phyloP scores from a whole-genome alignment of 2,888 invertebrate genomes.

The Spicauda simplicius region DNA sequence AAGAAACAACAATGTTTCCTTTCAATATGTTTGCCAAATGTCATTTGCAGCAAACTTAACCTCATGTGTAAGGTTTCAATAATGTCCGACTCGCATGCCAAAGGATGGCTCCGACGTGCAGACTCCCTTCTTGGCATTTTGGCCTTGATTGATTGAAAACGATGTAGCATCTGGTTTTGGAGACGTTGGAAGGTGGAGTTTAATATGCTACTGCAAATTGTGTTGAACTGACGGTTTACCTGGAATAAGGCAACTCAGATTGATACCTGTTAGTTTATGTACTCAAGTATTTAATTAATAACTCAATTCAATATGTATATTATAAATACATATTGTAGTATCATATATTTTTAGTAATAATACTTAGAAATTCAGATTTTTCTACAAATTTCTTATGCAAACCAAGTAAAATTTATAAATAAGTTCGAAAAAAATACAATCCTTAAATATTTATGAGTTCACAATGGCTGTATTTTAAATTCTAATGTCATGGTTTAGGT shows the following conservation, averaged over 20 bases:
- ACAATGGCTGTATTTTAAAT: too few relatives aligned
- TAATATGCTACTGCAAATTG: constrained; percentile 90
- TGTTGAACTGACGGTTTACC: constrained; percentile 93
- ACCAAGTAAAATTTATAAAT: too few relatives aligned
- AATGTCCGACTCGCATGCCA: constrained; percentile 96
- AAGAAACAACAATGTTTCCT: constrained; percentile 97
- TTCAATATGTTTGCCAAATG: constrained; percentile 97
- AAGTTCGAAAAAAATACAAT: too few relatives aligned
- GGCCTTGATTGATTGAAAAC: constrained; percentile 94
- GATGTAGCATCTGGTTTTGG: constrained; percentile 92
- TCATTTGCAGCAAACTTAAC: constrained; percentile 95
- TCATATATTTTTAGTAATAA: too few relatives aligned
- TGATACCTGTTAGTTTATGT: not conserved
- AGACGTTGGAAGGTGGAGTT: constrained; percentile 94
- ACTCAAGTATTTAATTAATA: too few relatives aligned
- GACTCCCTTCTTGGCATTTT: constrained; percentile 97
- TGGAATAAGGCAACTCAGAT: constrained; percentile 59
- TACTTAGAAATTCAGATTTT: too few relatives aligned
- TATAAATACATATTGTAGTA: too few relatives aligned
- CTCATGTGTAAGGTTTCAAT: constrained; percentile 97
- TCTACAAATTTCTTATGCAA: too few relatives aligned
- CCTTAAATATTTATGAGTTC: too few relatives aligned
- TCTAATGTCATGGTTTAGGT: not conserved
- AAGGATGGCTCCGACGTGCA: constrained; percentile 94
- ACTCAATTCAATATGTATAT: too few relatives aligned